Conservation (phyloP, 2,797 vertebrate genomes). For the Gymnopithys bicolor region DNA sequence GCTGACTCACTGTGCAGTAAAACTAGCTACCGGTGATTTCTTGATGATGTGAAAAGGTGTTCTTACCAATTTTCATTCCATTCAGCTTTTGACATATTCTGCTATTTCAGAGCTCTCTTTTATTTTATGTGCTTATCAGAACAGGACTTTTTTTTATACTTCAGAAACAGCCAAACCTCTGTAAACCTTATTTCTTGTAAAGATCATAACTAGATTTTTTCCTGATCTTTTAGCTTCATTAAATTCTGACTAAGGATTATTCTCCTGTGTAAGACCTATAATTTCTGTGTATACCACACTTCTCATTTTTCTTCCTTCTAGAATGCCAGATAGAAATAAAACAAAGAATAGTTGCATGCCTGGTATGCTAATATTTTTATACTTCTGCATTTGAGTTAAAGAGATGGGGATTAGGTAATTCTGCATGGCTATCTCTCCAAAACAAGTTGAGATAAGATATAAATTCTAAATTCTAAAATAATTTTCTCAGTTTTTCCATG, state of each 20-base stretch:
- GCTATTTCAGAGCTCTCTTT: not conserved
- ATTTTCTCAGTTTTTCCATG: not conserved
- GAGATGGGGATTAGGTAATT: constrained; percentile 12
- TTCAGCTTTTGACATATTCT: not conserved
- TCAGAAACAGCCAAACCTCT: not conserved
- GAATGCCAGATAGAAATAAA: not conserved
- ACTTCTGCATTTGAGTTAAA: not conserved
- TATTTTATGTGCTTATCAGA: not conserved
- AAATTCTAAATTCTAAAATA: not conserved
- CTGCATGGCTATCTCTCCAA: not conserved
- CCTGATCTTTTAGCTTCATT: not conserved
- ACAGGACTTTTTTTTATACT: not conserved
- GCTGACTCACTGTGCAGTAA: not conserved
- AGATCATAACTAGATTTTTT: not conserved
- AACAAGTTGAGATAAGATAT: not conserved
- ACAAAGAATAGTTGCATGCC: not conserved
- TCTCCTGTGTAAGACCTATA: not conserved
- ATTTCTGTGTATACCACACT: not conserved
- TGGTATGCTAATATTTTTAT: not conserved
- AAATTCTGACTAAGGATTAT: not conserved
- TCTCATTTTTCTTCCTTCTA: not conserved
- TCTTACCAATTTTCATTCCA: not conserved
- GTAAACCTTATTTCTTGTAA: not conserved
- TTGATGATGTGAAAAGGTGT: not conserved
- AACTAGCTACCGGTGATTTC: not conserved